Percentiles rank a stretch among this genome's conserved stretches.
phyloP scores from a whole-genome alignment of 2,888 invertebrate species.

The Mechanitis messenoides region DNA sequence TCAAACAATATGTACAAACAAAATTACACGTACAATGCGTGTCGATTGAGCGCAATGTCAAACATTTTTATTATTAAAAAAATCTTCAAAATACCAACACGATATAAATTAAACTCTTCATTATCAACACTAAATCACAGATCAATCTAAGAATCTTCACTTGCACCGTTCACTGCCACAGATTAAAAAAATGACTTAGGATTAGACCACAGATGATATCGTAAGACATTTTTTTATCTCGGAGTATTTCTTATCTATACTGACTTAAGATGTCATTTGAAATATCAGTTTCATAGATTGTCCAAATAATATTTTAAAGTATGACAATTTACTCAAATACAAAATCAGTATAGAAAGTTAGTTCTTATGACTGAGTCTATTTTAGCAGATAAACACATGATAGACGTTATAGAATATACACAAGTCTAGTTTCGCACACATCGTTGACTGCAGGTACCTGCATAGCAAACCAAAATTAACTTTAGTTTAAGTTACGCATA shows the following conservation, averaged over 20 bases:
- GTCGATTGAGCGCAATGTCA: slow-evolving; percentile 28
- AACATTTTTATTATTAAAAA: slow-evolving; percentile 16
- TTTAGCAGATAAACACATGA: background rate
- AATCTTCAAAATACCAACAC: slow-evolving; percentile 29
- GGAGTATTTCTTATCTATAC: slow-evolving; percentile 2
- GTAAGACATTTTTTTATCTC: slow-evolving; percentile 13
- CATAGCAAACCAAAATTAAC: slow-evolving; percentile 19
- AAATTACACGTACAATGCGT: slow-evolving; percentile 22
- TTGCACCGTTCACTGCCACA: slow-evolving; percentile 29
- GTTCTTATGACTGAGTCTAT: background rate
- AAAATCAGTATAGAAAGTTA: slow-evolving; percentile 3
- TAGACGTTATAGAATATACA: background rate
- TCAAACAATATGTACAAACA: slow-evolving; percentile 50
- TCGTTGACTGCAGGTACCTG: slow-evolving; percentile 4
- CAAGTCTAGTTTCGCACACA: background rate
- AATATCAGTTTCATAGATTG: slow-evolving; percentile 4
- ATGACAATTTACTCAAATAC: too few species aligned
- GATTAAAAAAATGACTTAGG: slow-evolving; percentile 14
- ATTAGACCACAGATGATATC: background rate
- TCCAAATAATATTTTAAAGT: background rate
- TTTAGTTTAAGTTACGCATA: slow-evolving; percentile 17
- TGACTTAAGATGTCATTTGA: slow-evolving; percentile 5
- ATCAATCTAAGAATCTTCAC: slow-evolving; percentile 36
- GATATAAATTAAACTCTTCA: slow-evolving; percentile 35
- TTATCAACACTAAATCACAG: slow-evolving; percentile 64